Base-by-base conservation (phyloP, 2,888 invertebrate genomes). In the Stenodema calcarata region DNA sequence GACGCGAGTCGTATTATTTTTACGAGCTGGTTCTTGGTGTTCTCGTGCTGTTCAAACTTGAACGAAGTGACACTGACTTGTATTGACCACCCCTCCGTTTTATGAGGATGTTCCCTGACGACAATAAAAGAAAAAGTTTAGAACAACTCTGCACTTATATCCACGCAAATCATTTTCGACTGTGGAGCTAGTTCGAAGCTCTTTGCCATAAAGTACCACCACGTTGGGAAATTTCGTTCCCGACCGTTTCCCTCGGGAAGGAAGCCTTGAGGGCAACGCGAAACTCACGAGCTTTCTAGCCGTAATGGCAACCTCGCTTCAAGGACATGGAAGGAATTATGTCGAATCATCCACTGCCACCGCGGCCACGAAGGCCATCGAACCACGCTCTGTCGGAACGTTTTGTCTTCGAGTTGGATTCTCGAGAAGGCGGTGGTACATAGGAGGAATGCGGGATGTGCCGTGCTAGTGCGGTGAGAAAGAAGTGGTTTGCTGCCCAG, bases 261-360 rank as follows among this genome's bases (percentile, higher is more conserved):
- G 73, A 73, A 73, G 30, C 73, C 78, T 78, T 78, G 78, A 78
- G 47, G 44, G 78, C 62, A 75, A 75, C 78, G 78, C 78, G 42
- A 78, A 78, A 78, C 78, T 41, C 44, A 42, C n/a, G 54, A 80
- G 80, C 80, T 80, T 80, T 80, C 69, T 41, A 82, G 70, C 30
- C 82, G 69, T 84, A 84, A 84, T 84, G 84, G 73, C 84, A 84
- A 84, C 84, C 54, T 73, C 47, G 41, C 73, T 42, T 73, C 84
- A 84, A 84, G 84, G 84, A 84, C 84, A 80, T 44, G 42, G 70
- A 23, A 69, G 84, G 75, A 84, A 84, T 84, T 73, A 84, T 73
- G 84, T 84, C 84, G 84, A 84, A 84, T 84, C 84, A 84, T 84
- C 84, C 30, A 30, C 80, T n/a, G 42, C 82, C 42, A 70, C 69